A percentile compares a stretch with the other conserved stretches of the same genome.
Evolutionary conservation across 2,113 vertebrate genomes (phyloP).

Genomic region (Porphyrio hochstetteri): DNA sequence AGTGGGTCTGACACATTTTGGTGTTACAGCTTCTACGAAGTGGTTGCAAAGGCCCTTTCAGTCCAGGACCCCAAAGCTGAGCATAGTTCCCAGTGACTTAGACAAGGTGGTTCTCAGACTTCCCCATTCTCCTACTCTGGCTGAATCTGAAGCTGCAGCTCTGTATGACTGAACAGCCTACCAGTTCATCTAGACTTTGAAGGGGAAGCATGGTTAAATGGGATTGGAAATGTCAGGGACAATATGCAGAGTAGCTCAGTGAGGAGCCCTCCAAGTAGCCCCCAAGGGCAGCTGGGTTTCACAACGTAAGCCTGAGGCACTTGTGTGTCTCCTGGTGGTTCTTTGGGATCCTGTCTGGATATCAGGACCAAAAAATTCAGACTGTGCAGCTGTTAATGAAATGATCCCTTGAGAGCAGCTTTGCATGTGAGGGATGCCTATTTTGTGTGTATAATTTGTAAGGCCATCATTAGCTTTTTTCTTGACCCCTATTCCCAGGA

Average conservation of each 20-base stretch:
- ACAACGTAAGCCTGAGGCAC: background rate
- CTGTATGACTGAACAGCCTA: background rate
- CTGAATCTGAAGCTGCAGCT: background rate
- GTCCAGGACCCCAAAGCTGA: background rate
- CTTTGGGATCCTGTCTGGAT: background rate
- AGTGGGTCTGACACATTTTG: background rate
- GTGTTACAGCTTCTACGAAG: fast-evolving
- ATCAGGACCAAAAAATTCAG: background rate
- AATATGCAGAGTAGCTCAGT: background rate
- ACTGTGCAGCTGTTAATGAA: background rate
- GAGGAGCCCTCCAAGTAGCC: background rate
- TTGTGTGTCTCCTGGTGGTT: background rate
- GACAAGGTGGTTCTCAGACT: background rate
- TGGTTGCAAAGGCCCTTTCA: background rate
- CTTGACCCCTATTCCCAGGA: conserved; percentile 31
- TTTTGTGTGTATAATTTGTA: conserved; percentile 2
- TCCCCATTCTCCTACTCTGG: background rate
- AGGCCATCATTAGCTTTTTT: conserved; percentile 20
- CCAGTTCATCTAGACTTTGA: background rate
- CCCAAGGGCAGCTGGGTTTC: background rate
- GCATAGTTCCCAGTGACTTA: background rate
- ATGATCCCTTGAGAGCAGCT: background rate
- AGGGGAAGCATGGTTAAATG: background rate
- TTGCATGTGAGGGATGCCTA: background rate
- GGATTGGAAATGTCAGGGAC: background rate